Percentiles rank a stretch among this genome's conserved stretches.
Conservation (phyloP, 2,113 vertebrate genomes). For the Pitta sordida region DNA sequence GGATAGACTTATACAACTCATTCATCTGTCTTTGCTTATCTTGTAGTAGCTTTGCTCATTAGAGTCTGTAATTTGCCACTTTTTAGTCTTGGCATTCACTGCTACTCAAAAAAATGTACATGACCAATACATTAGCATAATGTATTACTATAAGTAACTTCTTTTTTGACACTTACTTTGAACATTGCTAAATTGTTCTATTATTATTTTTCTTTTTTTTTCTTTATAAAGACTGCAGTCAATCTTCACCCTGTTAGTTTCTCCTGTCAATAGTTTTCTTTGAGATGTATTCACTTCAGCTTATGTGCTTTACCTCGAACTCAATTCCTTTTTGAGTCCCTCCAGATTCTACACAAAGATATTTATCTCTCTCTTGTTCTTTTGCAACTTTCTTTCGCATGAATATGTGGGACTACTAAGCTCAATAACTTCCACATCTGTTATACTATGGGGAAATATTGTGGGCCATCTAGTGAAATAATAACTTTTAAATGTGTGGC, state of each 20-base stretch:
- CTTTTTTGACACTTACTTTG: background rate
- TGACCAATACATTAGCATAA: background rate
- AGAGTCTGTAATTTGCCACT: background rate
- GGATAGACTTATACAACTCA: background rate
- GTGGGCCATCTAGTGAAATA: background rate
- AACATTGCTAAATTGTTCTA: background rate
- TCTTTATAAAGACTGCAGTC: background rate
- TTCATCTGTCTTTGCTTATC: background rate
- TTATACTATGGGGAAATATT: background rate
- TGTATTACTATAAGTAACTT: background rate
- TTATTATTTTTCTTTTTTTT: background rate
- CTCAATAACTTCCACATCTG: background rate
- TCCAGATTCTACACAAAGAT: background rate
- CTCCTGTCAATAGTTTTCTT: background rate
- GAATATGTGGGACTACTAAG: background rate
- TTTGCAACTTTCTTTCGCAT: background rate
- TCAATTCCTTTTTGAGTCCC: background rate
- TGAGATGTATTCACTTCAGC: background rate
- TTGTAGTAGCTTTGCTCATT: background rate
- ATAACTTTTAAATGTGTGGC: background rate
- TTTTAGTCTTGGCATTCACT: background rate
- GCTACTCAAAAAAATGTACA: background rate
- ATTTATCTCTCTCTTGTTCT: background rate
- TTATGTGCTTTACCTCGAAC: background rate
- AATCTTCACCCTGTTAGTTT: background rate